Conservation (phyloP, 2,797 vertebrate genomes). For the Pantherophis alleghaniensis region DNA sequence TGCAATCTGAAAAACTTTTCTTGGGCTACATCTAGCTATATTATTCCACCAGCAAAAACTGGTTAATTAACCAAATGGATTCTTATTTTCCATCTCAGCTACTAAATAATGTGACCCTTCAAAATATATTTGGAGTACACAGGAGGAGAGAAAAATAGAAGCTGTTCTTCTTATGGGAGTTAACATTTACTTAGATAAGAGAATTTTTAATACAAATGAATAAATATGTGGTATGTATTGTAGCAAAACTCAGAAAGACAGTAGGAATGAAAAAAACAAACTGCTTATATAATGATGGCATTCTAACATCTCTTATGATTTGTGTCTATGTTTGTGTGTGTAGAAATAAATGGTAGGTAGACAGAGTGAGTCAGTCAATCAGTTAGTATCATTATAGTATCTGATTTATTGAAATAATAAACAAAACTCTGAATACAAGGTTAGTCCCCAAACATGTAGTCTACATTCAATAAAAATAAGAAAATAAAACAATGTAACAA, state of each 20-base stretch:
- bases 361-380: background rate
- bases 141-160: background rate
- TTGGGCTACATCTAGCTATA: background rate
- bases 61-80: background rate
- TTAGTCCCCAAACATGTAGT: background rate
- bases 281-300: background rate
- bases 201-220: background rate
- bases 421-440: background rate
- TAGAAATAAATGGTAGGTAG: background rate
- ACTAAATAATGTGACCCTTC: background rate
- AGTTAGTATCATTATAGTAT: background rate
- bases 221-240: background rate
- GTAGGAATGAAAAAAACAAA: background rate
- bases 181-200: background rate
- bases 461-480: background rate
- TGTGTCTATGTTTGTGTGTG: background rate
- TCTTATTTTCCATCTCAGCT: background rate
- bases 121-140: background rate
- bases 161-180: background rate
- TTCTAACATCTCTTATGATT: background rate
- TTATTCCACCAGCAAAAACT: background rate
- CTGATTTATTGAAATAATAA: background rate
- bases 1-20: background rate
- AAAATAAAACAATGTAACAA: fast-evolving
- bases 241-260: background rate